Conservation (phyloP, 2,797 vertebrate species). For the Pteronotus mesoamericanus region DNA sequence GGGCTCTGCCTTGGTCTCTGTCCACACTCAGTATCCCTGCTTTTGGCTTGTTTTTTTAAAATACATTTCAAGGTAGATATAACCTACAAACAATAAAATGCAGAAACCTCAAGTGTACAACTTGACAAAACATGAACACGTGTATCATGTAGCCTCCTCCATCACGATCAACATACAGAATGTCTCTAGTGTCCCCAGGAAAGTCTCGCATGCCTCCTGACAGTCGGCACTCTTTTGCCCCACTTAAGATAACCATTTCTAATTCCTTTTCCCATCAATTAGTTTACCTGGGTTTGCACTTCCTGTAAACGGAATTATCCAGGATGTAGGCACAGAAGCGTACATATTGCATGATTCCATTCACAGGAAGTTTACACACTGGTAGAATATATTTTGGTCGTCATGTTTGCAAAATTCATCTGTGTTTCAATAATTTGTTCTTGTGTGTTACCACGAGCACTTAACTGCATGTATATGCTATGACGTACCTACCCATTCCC, state of each 20-base stretch:
- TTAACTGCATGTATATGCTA: rapidly evolving
- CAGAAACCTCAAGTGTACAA: rapidly evolving
- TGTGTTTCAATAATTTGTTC: rapidly evolving
- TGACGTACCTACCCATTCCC: neutral
- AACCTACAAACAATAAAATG: neutral
- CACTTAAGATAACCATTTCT: neutral
- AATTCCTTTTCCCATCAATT: neutral
- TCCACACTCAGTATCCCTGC: neutral
- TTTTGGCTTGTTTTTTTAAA: neutral
- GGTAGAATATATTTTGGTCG: neutral
- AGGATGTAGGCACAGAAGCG: neutral
- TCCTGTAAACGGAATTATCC: rapidly evolving
- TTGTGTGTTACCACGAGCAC: neutral
- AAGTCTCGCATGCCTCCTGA: neutral
- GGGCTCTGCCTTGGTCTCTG: neutral
- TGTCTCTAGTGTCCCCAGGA: too few species aligned
- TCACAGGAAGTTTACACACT: neutral
- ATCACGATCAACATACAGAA: rapidly evolving
- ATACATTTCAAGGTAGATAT: neutral
- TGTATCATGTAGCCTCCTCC: neutral
- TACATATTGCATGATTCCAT: too few species aligned
- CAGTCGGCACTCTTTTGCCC: neutral
- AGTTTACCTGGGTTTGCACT: neutral
- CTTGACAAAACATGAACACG: neutral
- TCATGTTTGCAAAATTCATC: neutral